Evolutionary conservation across 2,113 vertebrate species (phyloP).

Genomic region (Hucho hucho): DNA sequence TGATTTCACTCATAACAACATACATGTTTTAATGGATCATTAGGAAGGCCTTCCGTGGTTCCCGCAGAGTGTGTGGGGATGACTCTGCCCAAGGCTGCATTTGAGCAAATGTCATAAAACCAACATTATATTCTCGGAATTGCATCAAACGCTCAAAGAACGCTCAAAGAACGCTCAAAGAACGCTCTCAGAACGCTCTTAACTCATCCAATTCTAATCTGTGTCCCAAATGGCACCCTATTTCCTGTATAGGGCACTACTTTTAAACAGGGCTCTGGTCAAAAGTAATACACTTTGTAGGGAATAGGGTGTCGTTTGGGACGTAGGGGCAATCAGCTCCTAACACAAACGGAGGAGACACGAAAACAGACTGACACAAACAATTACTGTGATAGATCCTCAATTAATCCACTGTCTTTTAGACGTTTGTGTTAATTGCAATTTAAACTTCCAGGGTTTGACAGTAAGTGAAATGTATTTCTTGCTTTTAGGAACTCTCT

Average conservation of each 20-base stretch:
- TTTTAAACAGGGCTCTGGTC: no score
- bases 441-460: conserved; percentile 41
- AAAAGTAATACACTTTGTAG: no score
- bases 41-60: conserved; percentile 33
- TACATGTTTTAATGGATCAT: conserved; percentile 29
- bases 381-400: conserved; percentile 40
- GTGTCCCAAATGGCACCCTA: no score
- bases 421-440: conserved; percentile 40
- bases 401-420: conserved; percentile 38
- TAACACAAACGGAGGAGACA: conserved; percentile 11
- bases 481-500: conserved; percentile 38
- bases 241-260: no score
- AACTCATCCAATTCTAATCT: neutral
- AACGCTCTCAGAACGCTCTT: neutral
- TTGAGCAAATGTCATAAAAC: conserved; percentile 23
- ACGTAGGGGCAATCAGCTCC: no score
- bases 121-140: neutral
- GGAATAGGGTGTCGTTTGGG: no score
- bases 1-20: conserved; percentile 23
- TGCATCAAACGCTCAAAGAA: no score
- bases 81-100: conserved; percentile 10
- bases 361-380: conserved; percentile 40
- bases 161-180: no score
- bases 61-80: conserved; percentile 8
- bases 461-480: conserved; percentile 44